Base-by-base conservation (phyloP, 2,888 invertebrate genomes). In the Agelastica alni region DNA sequence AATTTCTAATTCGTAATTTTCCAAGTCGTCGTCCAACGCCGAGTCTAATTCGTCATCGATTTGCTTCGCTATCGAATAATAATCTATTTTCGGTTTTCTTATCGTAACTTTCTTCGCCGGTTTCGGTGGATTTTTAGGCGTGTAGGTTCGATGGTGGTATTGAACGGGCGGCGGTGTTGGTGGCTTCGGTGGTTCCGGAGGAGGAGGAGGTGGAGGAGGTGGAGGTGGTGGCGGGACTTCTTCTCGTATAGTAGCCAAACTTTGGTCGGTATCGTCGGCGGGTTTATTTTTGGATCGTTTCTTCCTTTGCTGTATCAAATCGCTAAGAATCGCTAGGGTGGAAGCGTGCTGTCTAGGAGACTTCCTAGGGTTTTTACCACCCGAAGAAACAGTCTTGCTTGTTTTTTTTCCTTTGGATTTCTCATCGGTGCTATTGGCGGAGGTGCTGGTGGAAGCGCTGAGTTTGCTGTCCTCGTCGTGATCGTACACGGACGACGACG, bases 261-360 rank as follows among this genome's bases (percentile, higher is more conserved):
- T 58, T 26, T 48, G 36, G 22, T 18, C 31, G 2, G 28, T 18
- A 37, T 28, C 30, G 16, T 63, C 56, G 51, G 66, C 61, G 3
- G 46, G 16, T 6, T 45, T 55, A 45, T 66, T 62, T 45, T 67
- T 60, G 4, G 68, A 63, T 78, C 81, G 62, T 56, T 77, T 70
- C 63, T 78, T 81, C 51, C 83, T 75, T 43, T 82, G 78, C 26
- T 85, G 81, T 5, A 85, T 77, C 14, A 87, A 74, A 47, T 86
- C 85, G 31, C 87, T 86, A 2, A 93, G 83, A 52, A 93, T 89
- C 0, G 93, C 93, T 54, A 92, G 75, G 0, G 93, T 93, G 0
- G 92, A 92, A 0, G 93, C 93, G 71, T 93, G 93, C 72, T 93
- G 93, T 14, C 93, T 79, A 0, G 93, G 93, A 0, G 91, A 92